These are phyloP conservation scores for Todus mexicanus DNA, from an alignment of 2,797 vertebrate species.

Conservation along the genomic window DNA sequence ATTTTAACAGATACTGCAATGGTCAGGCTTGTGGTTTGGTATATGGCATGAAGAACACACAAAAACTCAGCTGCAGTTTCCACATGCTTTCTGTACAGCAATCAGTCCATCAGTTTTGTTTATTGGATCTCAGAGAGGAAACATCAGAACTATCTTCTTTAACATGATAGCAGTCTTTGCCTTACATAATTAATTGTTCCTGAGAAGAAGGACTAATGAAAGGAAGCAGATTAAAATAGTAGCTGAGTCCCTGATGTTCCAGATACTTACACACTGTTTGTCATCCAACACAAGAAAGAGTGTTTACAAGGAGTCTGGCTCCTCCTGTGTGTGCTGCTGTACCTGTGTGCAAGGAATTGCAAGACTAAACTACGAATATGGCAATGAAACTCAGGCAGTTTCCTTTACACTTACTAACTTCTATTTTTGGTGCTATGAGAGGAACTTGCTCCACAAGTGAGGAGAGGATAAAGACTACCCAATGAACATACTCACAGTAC, in stretches of 20 bases:
- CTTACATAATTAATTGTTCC: not conserved
- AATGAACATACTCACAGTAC: not conserved
- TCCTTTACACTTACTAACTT: not conserved
- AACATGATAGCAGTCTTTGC: not conserved
- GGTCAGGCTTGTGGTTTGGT: not conserved
- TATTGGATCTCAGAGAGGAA: not conserved
- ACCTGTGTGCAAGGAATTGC: not conserved
- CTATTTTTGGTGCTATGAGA: not conserved
- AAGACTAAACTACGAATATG: not conserved
- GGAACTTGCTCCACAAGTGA: not conserved
- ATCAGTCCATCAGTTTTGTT: not conserved
- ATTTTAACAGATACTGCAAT: not conserved
- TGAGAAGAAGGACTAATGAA: not conserved
- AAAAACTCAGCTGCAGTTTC: not conserved
- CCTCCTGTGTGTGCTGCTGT: not conserved
- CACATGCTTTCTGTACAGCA: not conserved
- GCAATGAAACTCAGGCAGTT: not conserved
- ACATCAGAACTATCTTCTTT: not conserved
- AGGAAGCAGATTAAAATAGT: not conserved
- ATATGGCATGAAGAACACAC: not conserved
- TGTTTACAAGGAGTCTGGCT: not conserved
- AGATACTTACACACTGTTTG: not conserved
- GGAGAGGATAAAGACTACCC: rapidly evolving
- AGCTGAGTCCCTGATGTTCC: not conserved
- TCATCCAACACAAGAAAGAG: not conserved